Conservation (phyloP, 1,140 invertebrate species). For the Acromyrmex echinatior region DNA sequence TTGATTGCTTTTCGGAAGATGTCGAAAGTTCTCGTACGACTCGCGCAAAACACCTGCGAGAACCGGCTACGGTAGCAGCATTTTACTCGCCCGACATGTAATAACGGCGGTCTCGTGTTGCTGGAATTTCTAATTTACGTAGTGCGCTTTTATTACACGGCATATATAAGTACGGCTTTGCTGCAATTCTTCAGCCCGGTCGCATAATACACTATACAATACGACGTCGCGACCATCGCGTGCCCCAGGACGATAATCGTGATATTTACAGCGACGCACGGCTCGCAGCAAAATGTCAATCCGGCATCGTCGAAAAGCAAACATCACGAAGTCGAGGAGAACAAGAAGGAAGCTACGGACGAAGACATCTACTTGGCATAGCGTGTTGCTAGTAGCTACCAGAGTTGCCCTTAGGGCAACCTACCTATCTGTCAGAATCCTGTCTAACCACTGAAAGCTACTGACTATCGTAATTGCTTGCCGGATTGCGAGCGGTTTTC, state of each 20-base stretch:
- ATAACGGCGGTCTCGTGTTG: conserved; percentile 35
- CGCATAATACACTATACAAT: conserved; percentile 50
- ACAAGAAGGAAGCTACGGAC: conserved; percentile 64
- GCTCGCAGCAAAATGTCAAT: conserved; percentile 56
- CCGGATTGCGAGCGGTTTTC: conserved; percentile 26
- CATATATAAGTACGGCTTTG: conserved; percentile 14
- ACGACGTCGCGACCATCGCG: conserved; percentile 23
- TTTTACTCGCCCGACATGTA: conserved; percentile 22
- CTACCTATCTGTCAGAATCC: conserved; percentile 78
- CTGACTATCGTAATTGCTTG: conserved; percentile 59
- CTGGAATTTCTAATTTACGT: conserved; percentile 47
- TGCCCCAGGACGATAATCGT: conserved; percentile 54
- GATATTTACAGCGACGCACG: conserved; percentile 45
- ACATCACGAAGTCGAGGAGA: conserved; percentile 51
- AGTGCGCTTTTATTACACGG: conserved; percentile 29
- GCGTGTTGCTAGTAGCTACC: conserved; percentile 82
- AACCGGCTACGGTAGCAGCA: not conserved
- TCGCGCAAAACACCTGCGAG: conserved; percentile 22
- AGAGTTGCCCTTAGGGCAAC: conserved; percentile 77
- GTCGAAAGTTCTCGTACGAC: conserved; percentile 14
- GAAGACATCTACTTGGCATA: conserved; percentile 71
- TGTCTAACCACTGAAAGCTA: conserved; percentile 69
- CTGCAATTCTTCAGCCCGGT: conserved; percentile 19
- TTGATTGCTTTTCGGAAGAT: conserved; percentile 34
- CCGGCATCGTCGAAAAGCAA: conserved; percentile 45